phyloP scores from a whole-genome alignment of 1,140 invertebrate species.

The Lordiphosa mommai region DNA sequence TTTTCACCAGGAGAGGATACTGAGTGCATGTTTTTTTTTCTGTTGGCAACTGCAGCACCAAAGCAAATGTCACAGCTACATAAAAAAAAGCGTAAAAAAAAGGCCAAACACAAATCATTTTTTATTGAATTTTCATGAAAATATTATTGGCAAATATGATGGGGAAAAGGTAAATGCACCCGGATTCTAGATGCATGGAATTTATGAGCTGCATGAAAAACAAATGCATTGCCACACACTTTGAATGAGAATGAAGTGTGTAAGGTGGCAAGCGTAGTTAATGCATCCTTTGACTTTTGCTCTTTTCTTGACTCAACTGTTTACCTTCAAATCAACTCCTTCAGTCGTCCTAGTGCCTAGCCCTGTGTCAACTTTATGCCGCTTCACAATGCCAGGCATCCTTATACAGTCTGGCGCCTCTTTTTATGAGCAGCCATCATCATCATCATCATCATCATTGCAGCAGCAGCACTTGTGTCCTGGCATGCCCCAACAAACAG shows the following conservation, averaged over 20 bases:
- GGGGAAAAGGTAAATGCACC: slow-evolving; percentile 58
- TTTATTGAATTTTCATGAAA: slow-evolving; percentile 77
- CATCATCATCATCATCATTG: slow-evolving; percentile 11
- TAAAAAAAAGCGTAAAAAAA: slow-evolving; percentile 49
- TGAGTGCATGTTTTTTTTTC: slow-evolving; percentile 55
- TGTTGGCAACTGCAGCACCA: slow-evolving; percentile 54
- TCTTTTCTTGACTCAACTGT: slow-evolving; percentile 61
- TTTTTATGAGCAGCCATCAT: slow-evolving; percentile 64
- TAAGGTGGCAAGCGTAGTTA: not conserved
- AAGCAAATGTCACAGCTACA: slow-evolving; percentile 42
- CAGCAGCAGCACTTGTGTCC: slow-evolving; percentile 42
- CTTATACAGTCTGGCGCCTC: slow-evolving; percentile 70
- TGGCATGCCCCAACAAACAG: slow-evolving; percentile 58
- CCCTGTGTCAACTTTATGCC: slow-evolving; percentile 68
- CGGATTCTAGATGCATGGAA: slow-evolving; percentile 7
- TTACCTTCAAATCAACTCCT: slow-evolving; percentile 70
- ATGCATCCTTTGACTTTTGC: slow-evolving; percentile 40
- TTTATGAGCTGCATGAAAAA: slow-evolving; percentile 24
- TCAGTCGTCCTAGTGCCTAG: slow-evolving; percentile 27
- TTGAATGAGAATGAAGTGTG: not conserved
- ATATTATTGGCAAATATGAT: slow-evolving; percentile 65
- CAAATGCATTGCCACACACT: slow-evolving; percentile 7
- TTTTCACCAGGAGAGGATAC: slow-evolving; percentile 46
- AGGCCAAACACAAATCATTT: slow-evolving; percentile 66
- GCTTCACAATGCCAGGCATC: slow-evolving; percentile 63